phyloP scores from a whole-genome alignment of 1,140 invertebrate species.

The Neodiprion lecontei region DNA sequence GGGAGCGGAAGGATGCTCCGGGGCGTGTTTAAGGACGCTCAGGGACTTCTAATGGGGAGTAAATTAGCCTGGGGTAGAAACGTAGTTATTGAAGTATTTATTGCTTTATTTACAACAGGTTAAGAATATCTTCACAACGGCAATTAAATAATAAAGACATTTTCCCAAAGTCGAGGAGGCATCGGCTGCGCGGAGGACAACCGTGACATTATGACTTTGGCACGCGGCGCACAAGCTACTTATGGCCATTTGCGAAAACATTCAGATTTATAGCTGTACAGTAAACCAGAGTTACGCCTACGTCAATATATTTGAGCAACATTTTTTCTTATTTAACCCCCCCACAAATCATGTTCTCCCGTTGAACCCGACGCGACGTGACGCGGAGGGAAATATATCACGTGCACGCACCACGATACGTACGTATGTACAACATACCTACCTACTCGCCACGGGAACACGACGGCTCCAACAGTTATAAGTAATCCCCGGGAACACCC shows the following conservation, averaged over 20 bases:
- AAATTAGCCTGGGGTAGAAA: background rate
- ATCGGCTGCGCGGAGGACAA: too few species aligned
- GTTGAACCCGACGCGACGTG: background rate
- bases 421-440: too few species aligned
- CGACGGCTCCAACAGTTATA: background rate
- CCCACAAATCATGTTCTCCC: conserved; percentile 7
- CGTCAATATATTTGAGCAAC: background rate
- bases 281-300: background rate
- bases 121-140: background rate
- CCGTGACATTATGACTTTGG: too few species aligned
- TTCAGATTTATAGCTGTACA: background rate
- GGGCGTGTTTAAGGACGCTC: background rate
- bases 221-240: background rate
- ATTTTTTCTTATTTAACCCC: conserved; percentile 2
- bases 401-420: background rate
- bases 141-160: background rate
- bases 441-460: background rate
- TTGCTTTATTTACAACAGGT: background rate
- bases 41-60: background rate
- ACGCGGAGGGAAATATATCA: conserved; percentile 4
- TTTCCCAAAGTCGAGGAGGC: too few species aligned
- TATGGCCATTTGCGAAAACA: background rate
- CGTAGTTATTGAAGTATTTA: background rate
- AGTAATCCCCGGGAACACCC: too few species aligned
- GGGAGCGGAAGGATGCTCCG: too few species aligned